phyloP scores from a whole-genome alignment of 53 echinoderm and acorn worm species.

The Hippasteria phrygiana region DNA sequence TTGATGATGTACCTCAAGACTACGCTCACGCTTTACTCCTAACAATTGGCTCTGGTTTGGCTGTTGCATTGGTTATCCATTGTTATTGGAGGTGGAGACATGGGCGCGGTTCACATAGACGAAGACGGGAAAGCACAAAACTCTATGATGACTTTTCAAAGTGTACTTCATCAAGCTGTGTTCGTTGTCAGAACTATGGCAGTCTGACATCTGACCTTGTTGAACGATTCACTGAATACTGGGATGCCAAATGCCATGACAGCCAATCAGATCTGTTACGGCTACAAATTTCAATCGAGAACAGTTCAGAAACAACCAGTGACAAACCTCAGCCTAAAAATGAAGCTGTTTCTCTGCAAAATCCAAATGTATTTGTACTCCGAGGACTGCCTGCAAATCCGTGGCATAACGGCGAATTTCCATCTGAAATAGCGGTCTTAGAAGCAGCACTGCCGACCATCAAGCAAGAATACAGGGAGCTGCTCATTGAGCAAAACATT shows the following conservation, averaged over 20 bases:
- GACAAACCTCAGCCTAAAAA: neutral
- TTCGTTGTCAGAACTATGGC: slow-evolving; percentile 71
- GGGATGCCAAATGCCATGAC: neutral
- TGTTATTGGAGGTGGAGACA: slow-evolving; percentile 15
- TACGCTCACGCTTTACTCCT: neutral
- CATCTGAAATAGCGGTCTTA: neutral
- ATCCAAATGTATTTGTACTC: slow-evolving; percentile 76
- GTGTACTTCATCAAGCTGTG: slow-evolving; percentile 66
- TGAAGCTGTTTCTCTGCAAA: slow-evolving; percentile 34
- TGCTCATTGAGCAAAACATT: slow-evolving; percentile 33
- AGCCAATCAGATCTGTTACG: neutral
- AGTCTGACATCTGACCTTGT: slow-evolving; percentile 19
- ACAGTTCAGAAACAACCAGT: neutral
- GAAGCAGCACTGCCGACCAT: slow-evolving; percentile 42
- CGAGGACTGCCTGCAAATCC: slow-evolving; percentile 40
- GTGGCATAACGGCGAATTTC: slow-evolving; percentile 33
- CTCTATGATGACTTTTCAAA: slow-evolving; percentile 50
- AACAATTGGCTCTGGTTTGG: slow-evolving; percentile 14
- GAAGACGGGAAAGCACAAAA: neutral
- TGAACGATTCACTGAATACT: slow-evolving; percentile 21
- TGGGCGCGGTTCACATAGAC: neutral
- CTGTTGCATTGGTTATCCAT: slow-evolving; percentile 14
- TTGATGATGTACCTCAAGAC: neutral
- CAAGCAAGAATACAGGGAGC: slow-evolving; percentile 44
- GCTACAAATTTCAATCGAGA: neutral